Evolutionary conservation across 2,797 vertebrate species (phyloP).

Genomic region (Karalla daura): DNA sequence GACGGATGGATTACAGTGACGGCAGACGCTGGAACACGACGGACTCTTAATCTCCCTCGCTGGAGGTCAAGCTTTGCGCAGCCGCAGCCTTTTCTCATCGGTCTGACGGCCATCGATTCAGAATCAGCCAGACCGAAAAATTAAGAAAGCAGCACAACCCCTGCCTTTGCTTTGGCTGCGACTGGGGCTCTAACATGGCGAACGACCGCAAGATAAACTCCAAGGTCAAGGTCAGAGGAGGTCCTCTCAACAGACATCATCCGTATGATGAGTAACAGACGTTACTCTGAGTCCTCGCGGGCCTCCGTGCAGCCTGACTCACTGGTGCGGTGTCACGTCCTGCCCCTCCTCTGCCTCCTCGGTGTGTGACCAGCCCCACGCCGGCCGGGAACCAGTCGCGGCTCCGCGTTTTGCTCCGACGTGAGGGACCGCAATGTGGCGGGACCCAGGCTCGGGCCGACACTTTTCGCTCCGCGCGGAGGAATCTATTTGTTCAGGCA

Average conservation of each 20-base stretch:
- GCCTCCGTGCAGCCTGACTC: too few relatives aligned
- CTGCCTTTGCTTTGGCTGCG: too few relatives aligned
- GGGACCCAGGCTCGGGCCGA: constrained; percentile 1
- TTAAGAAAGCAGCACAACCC: too few relatives aligned
- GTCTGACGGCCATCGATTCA: not conserved
- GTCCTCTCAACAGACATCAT: not conserved
- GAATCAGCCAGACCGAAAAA: too few relatives aligned
- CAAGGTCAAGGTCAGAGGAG: not conserved
- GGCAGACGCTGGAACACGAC: not conserved
- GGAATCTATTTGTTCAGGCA: not conserved
- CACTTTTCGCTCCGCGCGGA: not conserved
- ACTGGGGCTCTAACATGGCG: not conserved
- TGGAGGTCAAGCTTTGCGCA: not conserved
- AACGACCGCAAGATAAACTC: not conserved
- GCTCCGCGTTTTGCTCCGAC: not conserved
- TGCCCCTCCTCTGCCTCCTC: not conserved
- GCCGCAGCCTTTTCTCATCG: not conserved
- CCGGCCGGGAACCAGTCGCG: not conserved
- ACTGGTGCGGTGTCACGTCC: too few relatives aligned
- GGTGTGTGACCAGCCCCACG: not conserved
- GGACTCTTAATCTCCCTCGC: not conserved
- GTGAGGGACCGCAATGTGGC: not conserved
- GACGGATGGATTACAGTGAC: not conserved
- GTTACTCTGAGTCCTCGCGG: too few relatives aligned
- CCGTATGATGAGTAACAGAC: not conserved